phyloP scores from a whole-genome alignment of 2,113 vertebrate genomes.

The Menura novaehollandiae region DNA sequence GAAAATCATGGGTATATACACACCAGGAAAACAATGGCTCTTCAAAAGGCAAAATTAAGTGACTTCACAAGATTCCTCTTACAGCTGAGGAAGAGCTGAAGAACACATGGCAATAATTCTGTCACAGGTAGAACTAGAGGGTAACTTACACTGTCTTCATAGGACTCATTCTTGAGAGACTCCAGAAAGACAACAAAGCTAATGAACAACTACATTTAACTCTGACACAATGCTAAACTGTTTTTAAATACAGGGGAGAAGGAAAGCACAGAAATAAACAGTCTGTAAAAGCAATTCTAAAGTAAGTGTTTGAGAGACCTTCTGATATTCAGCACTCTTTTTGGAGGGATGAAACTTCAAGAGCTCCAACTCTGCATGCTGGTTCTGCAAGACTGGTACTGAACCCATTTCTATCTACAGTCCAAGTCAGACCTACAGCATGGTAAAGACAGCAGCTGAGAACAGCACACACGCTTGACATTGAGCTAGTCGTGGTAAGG shows the following conservation, averaged over 20 bases:
- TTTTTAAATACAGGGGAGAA: not conserved
- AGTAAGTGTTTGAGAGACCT: not conserved
- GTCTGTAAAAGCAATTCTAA: not conserved
- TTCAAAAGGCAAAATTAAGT: not conserved
- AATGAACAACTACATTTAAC: not conserved
- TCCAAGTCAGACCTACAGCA: not conserved
- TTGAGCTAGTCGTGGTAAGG: not conserved
- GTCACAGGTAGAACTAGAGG: not conserved
- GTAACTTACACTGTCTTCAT: not conserved
- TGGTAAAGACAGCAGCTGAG: not conserved
- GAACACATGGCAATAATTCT: not conserved
- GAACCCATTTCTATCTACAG: not conserved
- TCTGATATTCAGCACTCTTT: not conserved
- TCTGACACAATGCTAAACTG: not conserved
- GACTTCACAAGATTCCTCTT: not conserved
- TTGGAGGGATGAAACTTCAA: not conserved
- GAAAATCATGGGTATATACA: not conserved
- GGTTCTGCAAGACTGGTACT: not conserved
- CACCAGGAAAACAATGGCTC: not conserved
- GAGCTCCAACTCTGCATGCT: not conserved
- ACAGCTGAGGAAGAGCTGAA: not conserved
- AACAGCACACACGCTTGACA: not conserved
- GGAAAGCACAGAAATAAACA: not conserved
- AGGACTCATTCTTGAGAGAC: not conserved
- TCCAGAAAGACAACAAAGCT: not conserved